Percentiles rank a stretch among this genome's conserved stretches.
Conservation (phyloP, 2,113 vertebrate genomes). For the Chaetorhynchus papuensis region DNA sequence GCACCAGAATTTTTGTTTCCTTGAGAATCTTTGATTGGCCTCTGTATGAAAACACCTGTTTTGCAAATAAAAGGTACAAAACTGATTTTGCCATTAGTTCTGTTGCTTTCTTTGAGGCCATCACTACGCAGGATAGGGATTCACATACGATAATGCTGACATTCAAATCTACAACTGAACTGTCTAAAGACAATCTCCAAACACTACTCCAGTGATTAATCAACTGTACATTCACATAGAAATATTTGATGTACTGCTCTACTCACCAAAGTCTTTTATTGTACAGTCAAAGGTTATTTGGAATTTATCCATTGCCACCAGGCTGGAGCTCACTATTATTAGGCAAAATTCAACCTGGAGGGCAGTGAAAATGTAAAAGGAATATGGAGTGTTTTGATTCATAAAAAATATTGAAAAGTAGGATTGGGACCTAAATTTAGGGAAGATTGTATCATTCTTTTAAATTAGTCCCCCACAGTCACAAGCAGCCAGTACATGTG, state of each 20-base stretch:
- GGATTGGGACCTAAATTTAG: neutral
- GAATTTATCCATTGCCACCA: neutral
- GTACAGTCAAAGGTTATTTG: neutral
- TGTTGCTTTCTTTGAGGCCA: neutral
- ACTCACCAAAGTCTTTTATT: neutral
- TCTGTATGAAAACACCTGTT: neutral
- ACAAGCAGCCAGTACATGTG: neutral
- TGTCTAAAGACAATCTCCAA: slow-evolving; percentile 28
- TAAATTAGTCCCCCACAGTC: neutral
- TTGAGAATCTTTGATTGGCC: neutral
- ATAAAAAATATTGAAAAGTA: neutral
- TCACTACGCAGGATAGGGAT: neutral
- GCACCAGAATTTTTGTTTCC: neutral
- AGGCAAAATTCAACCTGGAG: neutral
- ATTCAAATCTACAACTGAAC: neutral
- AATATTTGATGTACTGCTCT: slow-evolving; percentile 20
- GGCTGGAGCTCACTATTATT: neutral
- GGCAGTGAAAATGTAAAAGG: neutral
- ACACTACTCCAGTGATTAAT: neutral
- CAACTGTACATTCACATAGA: neutral
- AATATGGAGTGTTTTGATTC: neutral
- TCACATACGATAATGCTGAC: slow-evolving; percentile 36
- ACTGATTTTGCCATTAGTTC: neutral
- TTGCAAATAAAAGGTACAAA: neutral
- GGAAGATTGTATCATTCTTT: neutral